Conservation (phyloP, 2,113 vertebrate species). For the Pterocles orientalis region DNA sequence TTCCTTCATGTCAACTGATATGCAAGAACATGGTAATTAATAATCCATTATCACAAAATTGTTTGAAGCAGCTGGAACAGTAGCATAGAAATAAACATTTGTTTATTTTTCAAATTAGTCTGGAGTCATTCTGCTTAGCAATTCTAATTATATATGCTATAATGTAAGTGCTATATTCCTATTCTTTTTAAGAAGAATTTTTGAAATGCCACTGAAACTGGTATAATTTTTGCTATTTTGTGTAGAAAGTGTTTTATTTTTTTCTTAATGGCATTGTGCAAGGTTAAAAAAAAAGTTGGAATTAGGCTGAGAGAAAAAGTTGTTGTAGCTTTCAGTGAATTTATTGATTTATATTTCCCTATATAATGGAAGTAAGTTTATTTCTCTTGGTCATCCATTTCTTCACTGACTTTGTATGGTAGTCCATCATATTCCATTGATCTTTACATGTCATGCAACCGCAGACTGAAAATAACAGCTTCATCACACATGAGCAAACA, state of each 20-base stretch:
- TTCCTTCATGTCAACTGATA: background rate
- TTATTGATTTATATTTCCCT: background rate
- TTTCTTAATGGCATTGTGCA: background rate
- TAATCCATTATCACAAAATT: background rate
- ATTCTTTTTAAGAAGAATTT: background rate
- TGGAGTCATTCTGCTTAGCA: background rate
- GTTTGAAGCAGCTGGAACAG: background rate
- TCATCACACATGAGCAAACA: background rate
- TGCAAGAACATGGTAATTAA: background rate
- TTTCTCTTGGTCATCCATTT: background rate
- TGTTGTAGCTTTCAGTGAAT: background rate
- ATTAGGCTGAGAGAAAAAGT: background rate
- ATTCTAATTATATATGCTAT: background rate
- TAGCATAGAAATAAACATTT: background rate
- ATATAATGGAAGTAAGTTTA: background rate
- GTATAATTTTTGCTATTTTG: background rate
- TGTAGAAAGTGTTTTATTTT: background rate
- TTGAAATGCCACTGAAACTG: background rate
- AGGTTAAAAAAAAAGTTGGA: background rate
- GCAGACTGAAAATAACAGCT: background rate
- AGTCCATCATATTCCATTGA: background rate
- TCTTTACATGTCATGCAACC: background rate
- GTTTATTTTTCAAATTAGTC: conserved; percentile 1
- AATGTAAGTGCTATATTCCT: background rate
- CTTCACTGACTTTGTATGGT: background rate